Percentiles rank a stretch among this genome's conserved stretches.
Conservation (phyloP, 2,113 vertebrate species). For the Psittacula cyanocephala region DNA sequence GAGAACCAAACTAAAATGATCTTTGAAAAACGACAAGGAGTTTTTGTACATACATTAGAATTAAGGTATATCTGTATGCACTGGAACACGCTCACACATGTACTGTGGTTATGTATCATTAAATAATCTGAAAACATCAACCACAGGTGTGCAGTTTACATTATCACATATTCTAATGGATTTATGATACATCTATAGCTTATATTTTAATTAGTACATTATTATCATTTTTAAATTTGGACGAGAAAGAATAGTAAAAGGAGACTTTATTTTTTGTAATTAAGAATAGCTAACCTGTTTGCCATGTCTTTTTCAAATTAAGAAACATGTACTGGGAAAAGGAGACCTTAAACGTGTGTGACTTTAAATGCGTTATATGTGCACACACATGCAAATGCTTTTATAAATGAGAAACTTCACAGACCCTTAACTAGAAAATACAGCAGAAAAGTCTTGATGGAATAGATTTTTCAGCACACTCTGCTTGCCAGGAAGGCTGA, state of each 20-base stretch:
- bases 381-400: not conserved
- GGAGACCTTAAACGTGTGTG: not conserved
- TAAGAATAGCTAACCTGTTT: not conserved
- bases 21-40: not conserved
- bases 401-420: not conserved
- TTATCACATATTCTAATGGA: not conserved
- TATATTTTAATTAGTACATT: not conserved
- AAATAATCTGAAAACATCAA: not conserved
- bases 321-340: not conserved
- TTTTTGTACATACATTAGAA: not conserved
- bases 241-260: not conserved
- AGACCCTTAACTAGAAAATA: not conserved
- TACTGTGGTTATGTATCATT: not conserved
- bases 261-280: not conserved
- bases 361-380: not conserved
- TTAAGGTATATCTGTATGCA: not conserved
- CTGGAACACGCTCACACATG: accelerated
- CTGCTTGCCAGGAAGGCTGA: conserved; percentile 3
- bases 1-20: not conserved
- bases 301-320: not conserved
- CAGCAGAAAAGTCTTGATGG: not conserved
- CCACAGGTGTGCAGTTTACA: not conserved
- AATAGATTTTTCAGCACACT: not conserved
- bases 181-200: not conserved
- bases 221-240: not conserved